These are phyloP conservation scores for Oscarella lobularis DNA, from an alignment of 37 sponge, comb jelly and placozoan species.

Conservation along the genomic window DNA sequence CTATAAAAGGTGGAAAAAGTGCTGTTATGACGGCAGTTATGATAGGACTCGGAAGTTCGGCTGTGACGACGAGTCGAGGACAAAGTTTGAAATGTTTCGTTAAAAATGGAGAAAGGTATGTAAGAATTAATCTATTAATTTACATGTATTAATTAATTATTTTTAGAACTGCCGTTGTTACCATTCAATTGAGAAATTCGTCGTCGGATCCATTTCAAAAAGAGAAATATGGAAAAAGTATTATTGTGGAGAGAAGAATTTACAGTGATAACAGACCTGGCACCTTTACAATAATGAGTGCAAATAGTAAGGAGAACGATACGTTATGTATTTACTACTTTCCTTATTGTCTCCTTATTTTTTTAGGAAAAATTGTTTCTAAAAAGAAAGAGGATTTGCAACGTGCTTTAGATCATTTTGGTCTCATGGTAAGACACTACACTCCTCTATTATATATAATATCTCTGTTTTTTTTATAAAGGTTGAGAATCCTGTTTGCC, in stretches of 20 bases:
- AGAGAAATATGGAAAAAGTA: conserved; percentile 53
- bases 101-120: conserved; percentile 32
- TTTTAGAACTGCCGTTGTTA: conserved; percentile 42
- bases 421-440: no score
- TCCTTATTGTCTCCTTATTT: background rate
- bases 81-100: conserved; percentile 79
- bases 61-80: conserved; percentile 66
- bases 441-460: no score
- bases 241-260: conserved; percentile 57
- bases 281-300: conserved; percentile 63
- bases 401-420: conserved; percentile 69
- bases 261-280: conserved; percentile 40
- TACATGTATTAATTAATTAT: background rate
- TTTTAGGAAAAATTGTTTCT: conserved; percentile 39
- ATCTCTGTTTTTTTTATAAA: conserved; percentile 23
- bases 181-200: conserved; percentile 40
- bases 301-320: background rate
- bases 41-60: conserved; percentile 85
- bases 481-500: conserved; percentile 92
- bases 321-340: background rate
- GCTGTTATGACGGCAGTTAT: conserved; percentile 94
- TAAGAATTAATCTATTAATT: no score
- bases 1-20: conserved; percentile 99
- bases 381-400: conserved; percentile 80
- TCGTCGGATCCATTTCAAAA: conserved; percentile 51